phyloP scores from a whole-genome alignment of 2,797 vertebrate genomes.

The Notolepis coatsorum region DNA sequence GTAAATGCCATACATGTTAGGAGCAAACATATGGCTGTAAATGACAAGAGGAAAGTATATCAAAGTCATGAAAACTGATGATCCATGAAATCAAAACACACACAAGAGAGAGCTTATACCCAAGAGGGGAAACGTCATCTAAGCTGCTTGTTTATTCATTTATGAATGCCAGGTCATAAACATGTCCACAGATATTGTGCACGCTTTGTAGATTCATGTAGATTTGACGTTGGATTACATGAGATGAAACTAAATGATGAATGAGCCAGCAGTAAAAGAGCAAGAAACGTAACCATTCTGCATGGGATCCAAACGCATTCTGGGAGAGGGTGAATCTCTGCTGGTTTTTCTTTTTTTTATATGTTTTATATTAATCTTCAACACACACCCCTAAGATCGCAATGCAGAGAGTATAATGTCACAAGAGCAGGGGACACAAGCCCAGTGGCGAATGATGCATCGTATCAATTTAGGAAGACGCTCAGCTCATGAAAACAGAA shows the following conservation, averaged over 20 bases:
- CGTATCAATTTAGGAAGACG: constrained; percentile 56
- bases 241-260: constrained; percentile 35
- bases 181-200: constrained; percentile 22
- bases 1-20: not conserved
- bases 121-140: not conserved
- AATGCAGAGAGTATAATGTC: constrained; percentile 18
- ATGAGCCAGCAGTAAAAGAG: constrained; percentile 21
- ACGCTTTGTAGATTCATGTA: constrained; percentile 9
- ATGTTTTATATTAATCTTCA: constrained; percentile 11
- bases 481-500: constrained; percentile 35
- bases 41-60: constrained; percentile 20
- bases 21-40: not conserved
- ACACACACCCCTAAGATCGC: not conserved
- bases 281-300: constrained; percentile 12
- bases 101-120: constrained; percentile 10
- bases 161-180: constrained; percentile 19
- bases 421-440: constrained; percentile 34
- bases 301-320: not conserved
- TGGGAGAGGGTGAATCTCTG: not conserved
- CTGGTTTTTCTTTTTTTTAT: not conserved
- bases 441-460: constrained; percentile 60
- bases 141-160: constrained; percentile 17
- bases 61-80: constrained; percentile 28
- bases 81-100: constrained; percentile 29
- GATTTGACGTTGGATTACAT: constrained; percentile 31